Percentiles rank a stretch among this genome's conserved stretches.
Evolutionary conservation across 2,113 vertebrate species (phyloP).

Genomic region (Istiophorus platypterus): DNA sequence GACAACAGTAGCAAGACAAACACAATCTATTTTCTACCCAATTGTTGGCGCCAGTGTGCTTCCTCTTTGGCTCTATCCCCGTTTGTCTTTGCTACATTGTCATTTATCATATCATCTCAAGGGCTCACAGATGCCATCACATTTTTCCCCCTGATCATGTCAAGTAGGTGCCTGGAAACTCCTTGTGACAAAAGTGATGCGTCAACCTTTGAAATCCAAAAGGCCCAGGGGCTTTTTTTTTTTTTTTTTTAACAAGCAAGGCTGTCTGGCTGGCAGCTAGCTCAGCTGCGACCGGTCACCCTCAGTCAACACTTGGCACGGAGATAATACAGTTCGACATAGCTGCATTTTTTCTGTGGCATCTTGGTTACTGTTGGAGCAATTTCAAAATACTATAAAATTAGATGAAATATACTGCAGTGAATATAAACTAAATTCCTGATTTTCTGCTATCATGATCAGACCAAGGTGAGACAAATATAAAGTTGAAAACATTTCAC

Average conservation of each 20-base stretch:
- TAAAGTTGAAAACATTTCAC: not conserved
- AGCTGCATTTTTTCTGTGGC: slow-evolving; percentile 16
- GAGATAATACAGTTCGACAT: slow-evolving; percentile 49
- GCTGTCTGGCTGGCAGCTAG: slow-evolving; percentile 54
- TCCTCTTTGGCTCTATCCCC: too few relatives aligned
- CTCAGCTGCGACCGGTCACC: slow-evolving; percentile 75
- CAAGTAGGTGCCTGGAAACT: slow-evolving; percentile 53
- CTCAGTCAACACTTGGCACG: slow-evolving; percentile 48
- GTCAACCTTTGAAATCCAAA: slow-evolving; percentile 54
- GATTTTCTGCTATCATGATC: not conserved
- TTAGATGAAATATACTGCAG: too few relatives aligned
- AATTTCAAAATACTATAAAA: slow-evolving; percentile 25
- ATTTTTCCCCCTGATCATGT: slow-evolving; percentile 55
- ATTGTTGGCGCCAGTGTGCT: slow-evolving; percentile 60
- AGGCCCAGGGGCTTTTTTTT: slow-evolving; percentile 29
- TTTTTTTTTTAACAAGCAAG: slow-evolving; percentile 33
- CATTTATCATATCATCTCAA: slow-evolving; percentile 64
- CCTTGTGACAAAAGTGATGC: slow-evolving; percentile 65
- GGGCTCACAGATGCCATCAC: slow-evolving; percentile 55
- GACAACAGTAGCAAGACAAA: slow-evolving; percentile 43
- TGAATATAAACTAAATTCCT: too few relatives aligned
- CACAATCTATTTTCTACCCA: slow-evolving; percentile 59
- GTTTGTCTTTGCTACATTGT: slow-evolving; percentile 65
- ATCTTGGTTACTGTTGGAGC: slow-evolving; percentile 23
- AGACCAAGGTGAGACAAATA: not conserved